phyloP scores from a whole-genome alignment of 2,797 vertebrate species.

The Pagetopsis macropterus region DNA sequence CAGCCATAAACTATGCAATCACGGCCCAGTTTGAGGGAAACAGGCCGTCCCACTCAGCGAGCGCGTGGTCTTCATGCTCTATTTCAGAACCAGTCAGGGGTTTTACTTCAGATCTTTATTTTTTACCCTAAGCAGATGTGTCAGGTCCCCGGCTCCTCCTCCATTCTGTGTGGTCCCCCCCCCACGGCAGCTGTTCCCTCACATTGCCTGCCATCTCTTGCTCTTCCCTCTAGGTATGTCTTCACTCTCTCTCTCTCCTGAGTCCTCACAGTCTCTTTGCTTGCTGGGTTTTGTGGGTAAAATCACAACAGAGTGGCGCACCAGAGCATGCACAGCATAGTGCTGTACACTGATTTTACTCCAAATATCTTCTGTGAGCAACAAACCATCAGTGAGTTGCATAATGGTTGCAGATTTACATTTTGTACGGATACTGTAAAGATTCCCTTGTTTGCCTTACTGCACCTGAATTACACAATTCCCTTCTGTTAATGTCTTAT shows the following conservation, averaged over 20 bases:
- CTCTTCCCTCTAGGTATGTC: constrained; percentile 35
- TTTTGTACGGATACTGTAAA: neutral
- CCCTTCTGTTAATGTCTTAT: neutral
- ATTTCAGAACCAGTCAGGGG: constrained; percentile 75
- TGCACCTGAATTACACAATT: neutral
- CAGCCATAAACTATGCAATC: constrained; percentile 78
- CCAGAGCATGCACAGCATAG: neutral
- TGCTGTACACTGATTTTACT: neutral
- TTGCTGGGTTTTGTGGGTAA: constrained; percentile 27
- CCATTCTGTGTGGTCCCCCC: constrained; percentile 32
- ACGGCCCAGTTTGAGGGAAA: constrained; percentile 73
- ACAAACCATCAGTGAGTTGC: neutral
- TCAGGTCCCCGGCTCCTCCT: constrained; percentile 55
- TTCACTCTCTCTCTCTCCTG: constrained; percentile 33
- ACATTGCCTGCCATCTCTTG: constrained; percentile 38
- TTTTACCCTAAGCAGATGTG: constrained; percentile 72
- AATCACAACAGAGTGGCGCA: constrained; percentile 19
- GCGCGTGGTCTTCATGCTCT: constrained; percentile 78
- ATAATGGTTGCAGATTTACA: neutral
- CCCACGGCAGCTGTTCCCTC: constrained; percentile 56
- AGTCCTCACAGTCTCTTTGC: constrained; percentile 14
- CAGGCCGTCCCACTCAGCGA: constrained; percentile 69
- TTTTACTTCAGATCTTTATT: constrained; percentile 60
- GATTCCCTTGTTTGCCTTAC: no score
- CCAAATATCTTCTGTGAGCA: neutral